A percentile compares a stretch with the other conserved stretches of the same genome.
phyloP scores from a whole-genome alignment of 1,140 invertebrate genomes.

The Drosophila melanogaster region DNA sequence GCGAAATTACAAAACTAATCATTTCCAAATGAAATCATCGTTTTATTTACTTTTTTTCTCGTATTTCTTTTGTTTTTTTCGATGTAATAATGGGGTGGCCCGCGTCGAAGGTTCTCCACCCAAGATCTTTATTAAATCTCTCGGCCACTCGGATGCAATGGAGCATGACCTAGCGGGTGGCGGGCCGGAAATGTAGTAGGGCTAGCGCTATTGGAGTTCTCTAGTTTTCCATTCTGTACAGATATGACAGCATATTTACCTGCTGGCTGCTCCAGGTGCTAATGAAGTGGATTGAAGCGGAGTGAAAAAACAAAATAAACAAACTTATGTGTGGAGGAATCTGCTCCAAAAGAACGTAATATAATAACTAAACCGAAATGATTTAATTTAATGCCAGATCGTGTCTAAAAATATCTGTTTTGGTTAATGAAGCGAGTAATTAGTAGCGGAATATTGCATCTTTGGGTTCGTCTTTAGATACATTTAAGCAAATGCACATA shows the following conservation, averaged over 20 bases:
- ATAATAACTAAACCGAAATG: not conserved
- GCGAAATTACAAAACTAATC: conserved; percentile 55
- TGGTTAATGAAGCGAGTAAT: not conserved
- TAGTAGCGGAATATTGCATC: not conserved
- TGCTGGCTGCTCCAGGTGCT: conserved; percentile 39
- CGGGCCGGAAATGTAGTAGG: conserved; percentile 10
- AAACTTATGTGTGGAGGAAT: not conserved
- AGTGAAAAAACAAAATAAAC: conserved; percentile 20
- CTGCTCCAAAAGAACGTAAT: not conserved
- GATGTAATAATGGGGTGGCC: conserved; percentile 30
- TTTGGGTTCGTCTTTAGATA: too few species aligned
- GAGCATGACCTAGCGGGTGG: conserved; percentile 39
- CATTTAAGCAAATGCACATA: too few species aligned
- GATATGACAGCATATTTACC: conserved; percentile 51
- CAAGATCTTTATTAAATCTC: not conserved
- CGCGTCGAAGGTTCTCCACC: conserved; percentile 2
- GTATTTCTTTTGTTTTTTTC: conserved; percentile 32
- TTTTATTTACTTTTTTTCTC: too few species aligned
- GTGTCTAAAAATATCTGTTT: too few species aligned
- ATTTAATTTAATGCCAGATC: not conserved
- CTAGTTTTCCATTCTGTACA: too few species aligned
- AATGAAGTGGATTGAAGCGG: conserved; percentile 39
- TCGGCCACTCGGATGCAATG: conserved; percentile 24
- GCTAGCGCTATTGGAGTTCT: not conserved
- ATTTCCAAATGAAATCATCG: conserved; percentile 2